These are phyloP conservation scores for Macrosiphum euphorbiae DNA, from an alignment of 2,888 invertebrate genomes.

Conservation along the genomic window DNA sequence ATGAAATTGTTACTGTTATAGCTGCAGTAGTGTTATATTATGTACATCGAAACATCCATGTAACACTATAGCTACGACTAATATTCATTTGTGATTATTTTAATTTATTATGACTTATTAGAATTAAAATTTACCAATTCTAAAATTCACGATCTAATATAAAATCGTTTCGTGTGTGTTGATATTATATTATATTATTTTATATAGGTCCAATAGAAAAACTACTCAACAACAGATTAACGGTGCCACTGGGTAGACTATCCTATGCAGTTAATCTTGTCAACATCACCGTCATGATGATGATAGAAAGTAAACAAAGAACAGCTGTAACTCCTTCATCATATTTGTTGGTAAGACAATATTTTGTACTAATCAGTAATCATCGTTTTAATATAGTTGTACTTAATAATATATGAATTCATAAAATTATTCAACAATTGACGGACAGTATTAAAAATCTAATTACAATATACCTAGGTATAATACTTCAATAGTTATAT, in stretches of 20 bases:
- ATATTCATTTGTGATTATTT: too few species aligned
- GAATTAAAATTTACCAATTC: background rate
- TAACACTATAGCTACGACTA: too few species aligned
- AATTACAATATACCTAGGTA: too few species aligned
- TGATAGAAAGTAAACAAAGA: slow-evolving; percentile 44
- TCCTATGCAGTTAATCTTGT: slow-evolving; percentile 35
- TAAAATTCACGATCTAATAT: background rate
- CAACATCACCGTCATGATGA: slow-evolving; percentile 36
- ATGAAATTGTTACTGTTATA: too few species aligned
- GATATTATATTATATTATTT: too few species aligned
- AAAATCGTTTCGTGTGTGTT: background rate
- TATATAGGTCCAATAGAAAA: slow-evolving; percentile 41
- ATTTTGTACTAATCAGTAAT: background rate
- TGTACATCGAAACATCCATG: too few species aligned
- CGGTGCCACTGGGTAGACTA: slow-evolving; percentile 34
- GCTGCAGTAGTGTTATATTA: too few species aligned
- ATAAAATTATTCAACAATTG: too few species aligned
- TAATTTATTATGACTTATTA: background rate
- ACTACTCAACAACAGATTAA: slow-evolving; percentile 40
- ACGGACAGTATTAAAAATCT: too few species aligned
- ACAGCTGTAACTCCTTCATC: background rate
- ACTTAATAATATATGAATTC: too few species aligned
- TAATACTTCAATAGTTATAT: too few species aligned
- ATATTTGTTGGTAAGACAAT: background rate
- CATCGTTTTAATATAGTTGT: background rate